Evolutionary conservation across 2,888 invertebrate species (phyloP), one percentile per base, ranked within the genome.

Genomic region (Melangyna quadrimaculata): DNA sequence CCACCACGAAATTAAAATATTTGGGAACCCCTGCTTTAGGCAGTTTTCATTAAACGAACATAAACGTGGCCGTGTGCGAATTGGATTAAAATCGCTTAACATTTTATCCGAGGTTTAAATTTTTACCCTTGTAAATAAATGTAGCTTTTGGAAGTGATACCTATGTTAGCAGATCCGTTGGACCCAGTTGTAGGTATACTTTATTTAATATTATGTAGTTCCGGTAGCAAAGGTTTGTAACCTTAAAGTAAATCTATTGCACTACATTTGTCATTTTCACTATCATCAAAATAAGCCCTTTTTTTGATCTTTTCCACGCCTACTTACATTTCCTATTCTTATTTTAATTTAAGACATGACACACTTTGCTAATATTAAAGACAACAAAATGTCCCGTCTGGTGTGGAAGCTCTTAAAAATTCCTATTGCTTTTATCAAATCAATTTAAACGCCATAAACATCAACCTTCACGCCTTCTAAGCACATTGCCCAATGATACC

Each of bases 361-460:
- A 67, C 48, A 67, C 48, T 63, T 63, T 61, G 12, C 6, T n/a
- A 24, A 8, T 7, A 1, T 7, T n/a, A 9, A 12, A 14, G 3
- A 45, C 3, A 45, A 45, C 55, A 29, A 17, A 14, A 40, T 10
- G 1, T 6, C 32, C 24, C 65, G 22, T 57, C 73, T 53, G 51
- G 17, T 57, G 27, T 2, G 32, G 67, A 27, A 35, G 17, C 45
- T 45, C 35, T 55, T 45, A 57, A 59, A 73, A 48, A 48, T 32
- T 73, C 51, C 59, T 29, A 79, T 79, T 79, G 74, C 69, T 74
- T n/a, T 79, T 27, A 61, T 32, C 53, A 79, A 79, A 79, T 74
- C 73, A 79, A 79, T 74, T 79, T 61, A 32, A 69, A 61, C 79
- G 45, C 59, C 79, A 67, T 69, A 57, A 48, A 67, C 73, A 73